Evolutionary conservation across 2,113 vertebrate genomes (phyloP), one percentile per base, ranked within the genome.

Genomic region (Bubo scandiacus): DNA sequence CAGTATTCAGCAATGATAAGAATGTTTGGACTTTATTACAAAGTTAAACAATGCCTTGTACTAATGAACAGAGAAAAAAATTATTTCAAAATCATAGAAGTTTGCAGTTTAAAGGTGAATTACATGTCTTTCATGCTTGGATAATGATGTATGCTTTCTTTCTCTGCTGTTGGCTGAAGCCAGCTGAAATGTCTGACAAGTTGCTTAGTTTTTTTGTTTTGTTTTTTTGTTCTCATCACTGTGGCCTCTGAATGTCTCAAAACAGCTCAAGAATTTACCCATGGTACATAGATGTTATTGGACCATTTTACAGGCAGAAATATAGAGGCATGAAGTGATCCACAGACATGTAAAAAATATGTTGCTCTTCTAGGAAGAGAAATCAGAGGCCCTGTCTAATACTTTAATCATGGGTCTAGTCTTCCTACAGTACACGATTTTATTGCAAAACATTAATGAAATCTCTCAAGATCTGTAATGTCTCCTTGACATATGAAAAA

Each of bases 1-100:
- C 79, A 95, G 66, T 30, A 7, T 84, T 95, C 91, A 94, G 84
- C 70, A 93, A 81, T 86, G 45, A 52, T 78, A 96, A 96, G 85
- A 86, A 81, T 73, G 83, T 86, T 97, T 96, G 75, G 91, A 86
- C 90, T 86, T 96, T 51, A 87, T 79, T 91, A 62, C 14, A 47
- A 91, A 80, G 55, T 73, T 86, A 95, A 96, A 96, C 91, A 94
- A 81, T 59, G 20, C 15, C 67, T 90, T 2, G 0, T 54, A 72
- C n/a, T 88, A 88, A 93, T 72, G 63, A 88, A 45, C 51, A 88
- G 81, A 67, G 47, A 83, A 88, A 97, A 90, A 88, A 89, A 90
- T 95, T 97, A 81, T 96, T 97, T 92, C 71, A 96, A 49, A 91
- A 95, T 96, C 94, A 81, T 12, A 59, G 38, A 55, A 83, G 15